Conservation (phyloP, 2,797 vertebrate genomes). For the Meda fulgida region DNA sequence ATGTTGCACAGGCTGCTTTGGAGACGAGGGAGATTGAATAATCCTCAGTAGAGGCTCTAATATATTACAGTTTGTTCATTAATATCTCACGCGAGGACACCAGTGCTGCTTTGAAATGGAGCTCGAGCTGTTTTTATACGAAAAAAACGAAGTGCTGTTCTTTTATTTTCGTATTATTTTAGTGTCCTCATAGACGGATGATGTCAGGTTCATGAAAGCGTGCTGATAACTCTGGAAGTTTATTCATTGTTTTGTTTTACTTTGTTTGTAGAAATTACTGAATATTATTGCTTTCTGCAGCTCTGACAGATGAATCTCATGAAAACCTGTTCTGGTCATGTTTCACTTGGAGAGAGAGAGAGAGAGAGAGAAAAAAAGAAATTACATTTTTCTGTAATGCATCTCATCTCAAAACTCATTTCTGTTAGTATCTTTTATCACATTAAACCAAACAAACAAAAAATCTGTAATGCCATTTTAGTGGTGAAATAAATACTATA, state of each 20-base stretch:
- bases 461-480: background rate
- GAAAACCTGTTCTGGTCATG: background rate
- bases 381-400: background rate
- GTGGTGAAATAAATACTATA: too few relatives aligned
- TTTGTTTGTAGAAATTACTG: background rate
- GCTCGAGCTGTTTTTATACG: slow-evolving; percentile 20
- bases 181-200: background rate
- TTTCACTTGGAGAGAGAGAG: background rate
- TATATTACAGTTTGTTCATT: background rate
- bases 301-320: background rate
- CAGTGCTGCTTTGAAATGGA: slow-evolving; percentile 13
- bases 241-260: background rate
- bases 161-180: slow-evolving; percentile 15
- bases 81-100: background rate
- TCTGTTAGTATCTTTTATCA: background rate
- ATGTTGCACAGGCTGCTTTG: slow-evolving; percentile 16
- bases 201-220: background rate
- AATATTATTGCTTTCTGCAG: background rate
- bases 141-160: slow-evolving; percentile 24
- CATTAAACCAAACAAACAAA: background rate
- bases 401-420: background rate
- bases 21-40: background rate
- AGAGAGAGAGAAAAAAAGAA: background rate
- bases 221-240: background rate
- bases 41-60: slow-evolving; percentile 13